Conservation (phyloP, 2,113 vertebrate species). For the Elaphurus davidianus region DNA sequence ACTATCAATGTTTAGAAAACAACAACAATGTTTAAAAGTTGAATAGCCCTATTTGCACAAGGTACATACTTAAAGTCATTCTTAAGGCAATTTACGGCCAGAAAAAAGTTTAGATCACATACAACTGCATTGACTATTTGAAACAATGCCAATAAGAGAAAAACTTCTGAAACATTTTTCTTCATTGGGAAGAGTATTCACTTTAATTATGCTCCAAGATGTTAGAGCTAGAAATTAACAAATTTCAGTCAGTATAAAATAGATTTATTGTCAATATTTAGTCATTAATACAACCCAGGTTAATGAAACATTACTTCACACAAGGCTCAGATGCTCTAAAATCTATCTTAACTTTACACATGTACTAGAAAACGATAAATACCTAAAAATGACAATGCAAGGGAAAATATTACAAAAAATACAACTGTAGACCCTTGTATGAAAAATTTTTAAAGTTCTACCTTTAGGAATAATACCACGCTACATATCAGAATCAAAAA, state of each 20-base stretch:
- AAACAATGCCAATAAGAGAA: slow-evolving; percentile 38
- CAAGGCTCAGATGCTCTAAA: slow-evolving; percentile 67
- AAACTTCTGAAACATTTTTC: slow-evolving; percentile 40
- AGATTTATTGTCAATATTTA: slow-evolving; percentile 70
- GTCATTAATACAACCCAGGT: slow-evolving; percentile 44
- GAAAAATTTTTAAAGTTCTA: slow-evolving; percentile 56
- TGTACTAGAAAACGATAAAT: slow-evolving; percentile 63
- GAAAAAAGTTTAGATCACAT: neutral
- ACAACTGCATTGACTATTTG: neutral
- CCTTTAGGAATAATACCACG: slow-evolving; percentile 30
- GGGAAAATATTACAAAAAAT: slow-evolving; percentile 67
- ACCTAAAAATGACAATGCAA: slow-evolving; percentile 64
- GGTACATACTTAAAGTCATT: slow-evolving; percentile 18
- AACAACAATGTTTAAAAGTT: slow-evolving; percentile 30
- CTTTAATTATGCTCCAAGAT: slow-evolving; percentile 60
- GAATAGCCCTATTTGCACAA: neutral
- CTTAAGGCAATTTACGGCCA: neutral
- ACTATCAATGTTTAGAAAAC: slow-evolving; percentile 16
- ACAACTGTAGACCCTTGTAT: slow-evolving; percentile 66
- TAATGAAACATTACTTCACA: slow-evolving; percentile 66
- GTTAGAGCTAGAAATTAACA: slow-evolving; percentile 66
- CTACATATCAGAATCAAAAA: slow-evolving; percentile 59
- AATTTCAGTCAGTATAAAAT: slow-evolving; percentile 73
- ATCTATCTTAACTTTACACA: slow-evolving; percentile 44
- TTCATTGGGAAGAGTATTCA: slow-evolving; percentile 22